These are phyloP conservation scores for Notamacropus eugenii DNA, from an alignment of 2,797 vertebrate genomes.

Conservation along the genomic window DNA sequence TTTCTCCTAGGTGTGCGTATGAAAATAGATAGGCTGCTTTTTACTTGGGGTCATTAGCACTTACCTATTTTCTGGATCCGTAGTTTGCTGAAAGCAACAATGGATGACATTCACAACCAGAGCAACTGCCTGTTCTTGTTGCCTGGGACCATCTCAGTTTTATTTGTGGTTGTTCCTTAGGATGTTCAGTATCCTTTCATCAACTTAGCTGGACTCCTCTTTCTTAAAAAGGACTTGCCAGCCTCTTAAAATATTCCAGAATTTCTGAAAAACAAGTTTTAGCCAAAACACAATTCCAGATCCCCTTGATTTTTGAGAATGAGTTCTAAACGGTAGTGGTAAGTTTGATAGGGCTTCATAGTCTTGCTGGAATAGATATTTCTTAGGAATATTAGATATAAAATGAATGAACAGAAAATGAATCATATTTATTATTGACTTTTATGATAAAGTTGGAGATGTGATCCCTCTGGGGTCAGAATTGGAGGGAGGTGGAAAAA, in stretches of 20 bases:
- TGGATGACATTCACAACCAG: slow-evolving; percentile 66
- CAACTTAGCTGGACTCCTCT: not conserved
- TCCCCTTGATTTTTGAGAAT: not conserved
- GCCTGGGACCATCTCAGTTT: not conserved
- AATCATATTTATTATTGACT: not conserved
- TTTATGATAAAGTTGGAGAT: not conserved
- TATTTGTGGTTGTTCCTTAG: not conserved
- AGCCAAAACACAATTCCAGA: not conserved
- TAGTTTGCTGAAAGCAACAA: slow-evolving; percentile 77
- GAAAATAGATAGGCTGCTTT: slow-evolving; percentile 80
- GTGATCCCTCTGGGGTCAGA: not conserved
- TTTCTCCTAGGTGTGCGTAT: slow-evolving; percentile 79
- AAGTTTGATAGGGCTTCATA: not conserved
- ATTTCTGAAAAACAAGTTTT: slow-evolving; percentile 22
- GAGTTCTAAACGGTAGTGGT: not conserved
- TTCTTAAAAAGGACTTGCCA: not conserved
- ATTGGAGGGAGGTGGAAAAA: not conserved
- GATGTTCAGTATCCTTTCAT: not conserved
- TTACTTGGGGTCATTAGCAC: slow-evolving; percentile 77
- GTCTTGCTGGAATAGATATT: not conserved
- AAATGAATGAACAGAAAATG: not conserved
- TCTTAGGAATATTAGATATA: not conserved
- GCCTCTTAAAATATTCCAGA: not conserved
- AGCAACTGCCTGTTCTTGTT: not conserved
- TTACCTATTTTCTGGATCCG: slow-evolving; percentile 78